A percentile compares a stretch with the other conserved stretches of the same genome.
phyloP scores from a whole-genome alignment of 2,888 invertebrate genomes.

The Tipula lateralis region DNA sequence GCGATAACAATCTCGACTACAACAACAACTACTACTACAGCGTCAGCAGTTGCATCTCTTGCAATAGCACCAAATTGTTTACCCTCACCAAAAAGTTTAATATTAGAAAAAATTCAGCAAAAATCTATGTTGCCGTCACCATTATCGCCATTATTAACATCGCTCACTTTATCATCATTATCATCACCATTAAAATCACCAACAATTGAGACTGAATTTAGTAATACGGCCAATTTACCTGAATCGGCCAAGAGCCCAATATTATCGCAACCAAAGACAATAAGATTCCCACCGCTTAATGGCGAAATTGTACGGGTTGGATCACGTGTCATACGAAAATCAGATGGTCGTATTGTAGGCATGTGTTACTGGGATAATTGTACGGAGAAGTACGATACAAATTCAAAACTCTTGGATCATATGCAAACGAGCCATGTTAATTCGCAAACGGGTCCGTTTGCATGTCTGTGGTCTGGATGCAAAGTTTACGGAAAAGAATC shows the following conservation, averaged over 20 bases:
- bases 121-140: conserved; percentile 39
- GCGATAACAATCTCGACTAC: conserved; percentile 38
- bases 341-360: conserved; percentile 50
- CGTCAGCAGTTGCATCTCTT: conserved; percentile 30
- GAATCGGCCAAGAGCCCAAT: conserved; percentile 57
- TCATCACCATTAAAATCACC: not conserved
- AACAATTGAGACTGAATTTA: conserved; percentile 30
- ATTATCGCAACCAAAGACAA: conserved; percentile 73
- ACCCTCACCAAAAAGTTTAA: conserved; percentile 36
- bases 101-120: conserved; percentile 37
- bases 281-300: conserved; percentile 65
- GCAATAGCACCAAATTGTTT: conserved; percentile 32
- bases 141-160: conserved; percentile 47
- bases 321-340: conserved; percentile 42
- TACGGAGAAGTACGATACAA: conserved; percentile 69
- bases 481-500: conserved; percentile 91
- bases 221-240: not conserved
- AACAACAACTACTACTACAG: conserved; percentile 39
- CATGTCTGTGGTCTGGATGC: conserved; percentile 90
- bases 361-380: conserved; percentile 81
- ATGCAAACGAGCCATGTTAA: conserved; percentile 82
- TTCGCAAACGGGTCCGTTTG: conserved; percentile 78
- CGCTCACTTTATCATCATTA: conserved; percentile 43
- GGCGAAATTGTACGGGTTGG: conserved; percentile 44
- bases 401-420: conserved; percentile 78